Conservation (phyloP, 2,888 invertebrate species). For the Oligia fasciuncula region DNA sequence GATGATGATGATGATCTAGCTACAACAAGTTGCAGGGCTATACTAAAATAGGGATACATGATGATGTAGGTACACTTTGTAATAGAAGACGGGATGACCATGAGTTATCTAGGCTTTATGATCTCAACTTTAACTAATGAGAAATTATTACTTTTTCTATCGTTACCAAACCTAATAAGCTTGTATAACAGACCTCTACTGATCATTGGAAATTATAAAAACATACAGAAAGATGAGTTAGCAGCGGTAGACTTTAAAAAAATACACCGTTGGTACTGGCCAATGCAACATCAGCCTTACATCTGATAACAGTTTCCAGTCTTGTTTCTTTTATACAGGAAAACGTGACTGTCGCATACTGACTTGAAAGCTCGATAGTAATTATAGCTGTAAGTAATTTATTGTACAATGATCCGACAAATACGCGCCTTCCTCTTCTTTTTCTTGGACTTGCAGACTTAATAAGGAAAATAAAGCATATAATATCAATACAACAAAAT, state of each 20-base stretch:
- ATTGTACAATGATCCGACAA: conserved; percentile 26
- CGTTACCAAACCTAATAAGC: too few relatives aligned
- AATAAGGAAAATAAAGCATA: conserved; percentile 19
- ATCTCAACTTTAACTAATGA: too few relatives aligned
- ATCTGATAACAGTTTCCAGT: conserved; percentile 22
- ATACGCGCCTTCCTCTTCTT: conserved; percentile 11
- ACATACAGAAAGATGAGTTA: too few relatives aligned
- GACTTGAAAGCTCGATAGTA: conserved; percentile 11
- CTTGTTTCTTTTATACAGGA: conserved; percentile 34
- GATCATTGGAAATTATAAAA: neutral
- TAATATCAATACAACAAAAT: neutral
- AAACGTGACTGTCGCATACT: conserved; percentile 29
- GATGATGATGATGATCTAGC: too few relatives aligned
- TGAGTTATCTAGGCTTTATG: neutral
- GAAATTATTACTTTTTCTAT: too few relatives aligned
- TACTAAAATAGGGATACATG: too few relatives aligned
- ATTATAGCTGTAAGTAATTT: conserved; percentile 11
- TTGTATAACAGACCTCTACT: too few relatives aligned
- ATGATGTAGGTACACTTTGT: neutral
- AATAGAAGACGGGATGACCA: neutral
- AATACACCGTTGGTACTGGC: neutral
- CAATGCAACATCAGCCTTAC: conserved; percentile 1
- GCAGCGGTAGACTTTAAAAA: neutral
- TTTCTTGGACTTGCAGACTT: conserved; percentile 29
- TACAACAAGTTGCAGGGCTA: neutral